Conservation (phyloP, 2,888 invertebrate genomes). For the Rhorus exstirpatorius region DNA sequence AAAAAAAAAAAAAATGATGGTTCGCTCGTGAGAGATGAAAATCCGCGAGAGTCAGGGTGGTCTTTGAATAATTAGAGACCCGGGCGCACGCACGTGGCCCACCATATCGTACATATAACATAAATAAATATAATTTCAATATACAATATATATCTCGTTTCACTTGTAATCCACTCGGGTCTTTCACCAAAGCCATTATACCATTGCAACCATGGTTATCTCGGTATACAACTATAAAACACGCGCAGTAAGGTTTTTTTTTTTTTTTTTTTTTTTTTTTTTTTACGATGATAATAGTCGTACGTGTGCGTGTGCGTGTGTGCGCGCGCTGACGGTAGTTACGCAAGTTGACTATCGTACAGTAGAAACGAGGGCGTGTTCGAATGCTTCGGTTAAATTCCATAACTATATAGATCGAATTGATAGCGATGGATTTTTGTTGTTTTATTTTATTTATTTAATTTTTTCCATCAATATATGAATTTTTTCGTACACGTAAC, state of each 20-base stretch:
- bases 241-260: conserved; percentile 8
- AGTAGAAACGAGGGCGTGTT: conserved; percentile 67
- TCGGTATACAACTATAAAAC: conserved; percentile 25
- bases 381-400: conserved; percentile 78
- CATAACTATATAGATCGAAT: conserved; percentile 77
- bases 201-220: conserved; percentile 13
- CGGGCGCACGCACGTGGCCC: conserved; percentile 61
- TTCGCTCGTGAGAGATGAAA: conserved; percentile 29
- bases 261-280: no score
- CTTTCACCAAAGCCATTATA: conserved; percentile 15
- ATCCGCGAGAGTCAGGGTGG: conserved; percentile 55
- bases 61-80: conserved; percentile 58
- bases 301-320: neutral
- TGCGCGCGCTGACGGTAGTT: conserved; percentile 34
- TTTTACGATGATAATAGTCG: conserved; percentile 30
- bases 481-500: neutral
- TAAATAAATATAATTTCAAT: neutral
- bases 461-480: neutral
- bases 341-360: conserved; percentile 35
- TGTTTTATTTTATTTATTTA: neutral
- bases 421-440: neutral
- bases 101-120: conserved; percentile 10
- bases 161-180: conserved; percentile 33
- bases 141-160: conserved; percentile 15
- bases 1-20: no score